Evolutionary conservation across 1,140 invertebrate genomes (phyloP).

Genomic region (Plutomurus gul): DNA sequence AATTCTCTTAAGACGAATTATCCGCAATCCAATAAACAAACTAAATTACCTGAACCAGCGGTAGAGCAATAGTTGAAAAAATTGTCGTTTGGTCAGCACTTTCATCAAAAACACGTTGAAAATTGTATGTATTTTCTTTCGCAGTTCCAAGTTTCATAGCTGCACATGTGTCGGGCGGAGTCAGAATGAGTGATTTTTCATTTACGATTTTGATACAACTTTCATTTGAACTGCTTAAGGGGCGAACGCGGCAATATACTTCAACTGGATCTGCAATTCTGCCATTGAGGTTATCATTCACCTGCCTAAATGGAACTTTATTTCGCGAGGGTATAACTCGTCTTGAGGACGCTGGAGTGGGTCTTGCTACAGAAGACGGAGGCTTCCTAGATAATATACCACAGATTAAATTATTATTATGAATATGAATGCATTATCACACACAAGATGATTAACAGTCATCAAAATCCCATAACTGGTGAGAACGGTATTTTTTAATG

Average conservation of each 20-base stretch:
- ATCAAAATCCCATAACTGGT: too few species aligned
- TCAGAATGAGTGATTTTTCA: slow-evolving; percentile 70
- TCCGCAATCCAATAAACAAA: neutral
- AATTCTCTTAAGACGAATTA: too few species aligned
- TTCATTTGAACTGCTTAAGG: slow-evolving; percentile 64
- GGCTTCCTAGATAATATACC: neutral
- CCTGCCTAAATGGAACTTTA: neutral
- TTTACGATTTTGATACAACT: slow-evolving; percentile 75
- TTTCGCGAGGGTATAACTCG: neutral
- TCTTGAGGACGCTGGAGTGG: neutral
- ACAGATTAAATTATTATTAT: neutral
- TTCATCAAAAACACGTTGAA: slow-evolving; percentile 80
- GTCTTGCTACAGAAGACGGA: neutral
- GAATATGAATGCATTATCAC: neutral
- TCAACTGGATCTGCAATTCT: slow-evolving; percentile 70
- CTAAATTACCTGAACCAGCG: slow-evolving; percentile 70
- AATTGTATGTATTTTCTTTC: slow-evolving; percentile 65
- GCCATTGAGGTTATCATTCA: neutral
- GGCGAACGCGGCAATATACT: slow-evolving; percentile 82
- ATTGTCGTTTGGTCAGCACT: slow-evolving; percentile 77
- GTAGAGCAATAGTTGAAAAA: slow-evolving; percentile 82
- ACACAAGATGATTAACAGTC: too few species aligned
- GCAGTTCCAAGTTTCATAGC: slow-evolving; percentile 66
- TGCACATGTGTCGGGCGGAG: slow-evolving; percentile 67
- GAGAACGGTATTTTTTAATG: too few species aligned